Evolutionary conservation across 2,888 invertebrate genomes (phyloP).

Genomic region (Sisyra nigra): DNA sequence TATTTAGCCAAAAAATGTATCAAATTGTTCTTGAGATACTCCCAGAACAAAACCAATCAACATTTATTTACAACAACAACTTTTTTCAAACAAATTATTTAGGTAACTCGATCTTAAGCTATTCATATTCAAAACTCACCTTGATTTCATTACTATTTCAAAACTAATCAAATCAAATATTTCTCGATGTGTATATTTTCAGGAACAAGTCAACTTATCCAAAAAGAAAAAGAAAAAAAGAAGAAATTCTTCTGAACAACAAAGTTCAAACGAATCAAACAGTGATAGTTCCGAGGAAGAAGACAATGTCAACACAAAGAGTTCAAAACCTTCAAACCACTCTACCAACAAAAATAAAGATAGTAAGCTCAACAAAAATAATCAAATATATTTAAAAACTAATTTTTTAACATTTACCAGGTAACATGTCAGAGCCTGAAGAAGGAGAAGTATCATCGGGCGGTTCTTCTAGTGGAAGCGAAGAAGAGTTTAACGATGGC

Average conservation of each 20-base stretch:
- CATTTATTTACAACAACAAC: too few relatives aligned
- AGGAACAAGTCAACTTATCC: conserved; percentile 69
- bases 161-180: too few relatives aligned
- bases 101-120: too few relatives aligned
- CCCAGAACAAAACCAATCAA: too few relatives aligned
- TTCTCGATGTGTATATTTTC: conserved; percentile 16
- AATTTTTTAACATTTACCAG: not conserved
- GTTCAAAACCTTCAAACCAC: conserved; percentile 7
- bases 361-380: not conserved
- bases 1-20: too few relatives aligned
- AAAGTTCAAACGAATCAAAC: conserved; percentile 18
- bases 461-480: conserved; percentile 40
- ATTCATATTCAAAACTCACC: too few relatives aligned
- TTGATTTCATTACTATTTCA: too few relatives aligned
- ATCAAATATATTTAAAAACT: not conserved
- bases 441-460: conserved; percentile 78
- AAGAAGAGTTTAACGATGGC: conserved; percentile 90
- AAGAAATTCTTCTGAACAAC: conserved; percentile 26
- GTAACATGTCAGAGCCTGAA: conserved; percentile 50
- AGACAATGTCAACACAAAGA: conserved; percentile 18
- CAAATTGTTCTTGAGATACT: too few relatives aligned
- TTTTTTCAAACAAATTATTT: too few relatives aligned
- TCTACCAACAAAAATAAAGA: not conserved
- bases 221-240: conserved; percentile 59
- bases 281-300: conserved; percentile 24